Percentiles rank a stretch among this genome's conserved stretches.
Evolutionary conservation across 2,113 vertebrate species (phyloP).

Genomic region (Mus pahari): DNA sequence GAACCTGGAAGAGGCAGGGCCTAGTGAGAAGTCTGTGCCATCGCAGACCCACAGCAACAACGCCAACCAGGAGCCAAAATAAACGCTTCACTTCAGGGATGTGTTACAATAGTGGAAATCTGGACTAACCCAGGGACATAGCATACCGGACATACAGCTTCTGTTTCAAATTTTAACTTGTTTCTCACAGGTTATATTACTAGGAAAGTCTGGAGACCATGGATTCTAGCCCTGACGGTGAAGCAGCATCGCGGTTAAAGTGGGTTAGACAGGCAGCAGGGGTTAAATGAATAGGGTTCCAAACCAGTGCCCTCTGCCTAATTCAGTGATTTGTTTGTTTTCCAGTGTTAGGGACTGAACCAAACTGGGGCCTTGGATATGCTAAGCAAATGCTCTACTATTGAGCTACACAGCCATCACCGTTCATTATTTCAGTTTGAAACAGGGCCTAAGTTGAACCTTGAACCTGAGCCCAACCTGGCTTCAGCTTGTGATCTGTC

Average conservation of each 20-base stretch:
- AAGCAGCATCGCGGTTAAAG: slow-evolving; percentile 23
- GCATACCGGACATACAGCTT: slow-evolving; percentile 31
- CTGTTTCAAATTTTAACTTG: slow-evolving; percentile 54
- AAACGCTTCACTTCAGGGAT: not conserved
- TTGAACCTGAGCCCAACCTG: not conserved
- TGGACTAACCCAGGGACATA: not conserved
- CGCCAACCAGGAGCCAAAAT: not conserved
- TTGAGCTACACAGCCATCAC: not conserved
- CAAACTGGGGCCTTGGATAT: not conserved
- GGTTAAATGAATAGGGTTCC: slow-evolving; percentile 29
- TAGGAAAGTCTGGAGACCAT: slow-evolving; percentile 29
- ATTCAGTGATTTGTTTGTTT: not conserved
- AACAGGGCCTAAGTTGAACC: not conserved
- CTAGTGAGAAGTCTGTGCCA: not conserved
- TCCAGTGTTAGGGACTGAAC: not conserved
- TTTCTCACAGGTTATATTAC: slow-evolving; percentile 16
- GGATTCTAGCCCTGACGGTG: slow-evolving; percentile 38
- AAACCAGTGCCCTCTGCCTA: not conserved
- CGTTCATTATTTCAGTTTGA: not conserved
- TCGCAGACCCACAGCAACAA: not conserved
- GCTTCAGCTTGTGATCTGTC: not conserved
- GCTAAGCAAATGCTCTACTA: not conserved
- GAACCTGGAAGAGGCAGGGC: not conserved
- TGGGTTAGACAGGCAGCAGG: slow-evolving; percentile 3
- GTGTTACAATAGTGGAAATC: not conserved